A percentile compares a stretch with the other conserved stretches of the same genome.
These are phyloP conservation scores for Centropus bengalensis DNA, from an alignment of 2,113 vertebrate genomes.

Conservation along the genomic window DNA sequence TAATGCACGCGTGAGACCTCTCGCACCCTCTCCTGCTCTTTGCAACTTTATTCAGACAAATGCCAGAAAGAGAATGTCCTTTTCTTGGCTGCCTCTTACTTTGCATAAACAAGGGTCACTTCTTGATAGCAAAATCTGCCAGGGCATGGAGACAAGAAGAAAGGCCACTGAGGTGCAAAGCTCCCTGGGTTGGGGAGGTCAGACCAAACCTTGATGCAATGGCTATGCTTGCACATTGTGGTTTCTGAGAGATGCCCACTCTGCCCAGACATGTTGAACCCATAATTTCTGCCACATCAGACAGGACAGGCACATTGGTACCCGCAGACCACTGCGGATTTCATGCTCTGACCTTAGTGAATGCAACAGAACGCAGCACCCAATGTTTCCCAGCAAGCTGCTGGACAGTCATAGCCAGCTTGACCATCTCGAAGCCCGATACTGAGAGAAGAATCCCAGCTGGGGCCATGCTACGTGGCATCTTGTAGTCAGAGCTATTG, in stretches of 20 bases:
- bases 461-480: background rate
- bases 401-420: background rate
- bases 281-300: background rate
- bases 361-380: background rate
- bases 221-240: rapidly evolving
- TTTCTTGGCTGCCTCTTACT: background rate
- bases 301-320: background rate
- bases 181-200: background rate
- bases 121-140: background rate
- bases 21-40: background rate
- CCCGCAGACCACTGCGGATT: background rate
- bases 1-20: background rate
- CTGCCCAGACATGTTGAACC: background rate
- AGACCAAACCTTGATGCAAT: background rate
- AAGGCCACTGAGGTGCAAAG: background rate
- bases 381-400: background rate
- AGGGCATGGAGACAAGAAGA: background rate
- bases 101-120: background rate
- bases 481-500: background rate
- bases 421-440: background rate
- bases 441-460: background rate
- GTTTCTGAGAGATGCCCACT: background rate
- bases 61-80: background rate
- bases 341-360: background rate
- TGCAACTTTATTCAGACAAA: background rate